These are phyloP conservation scores for Chrysochloris asiatica DNA, from an alignment of 2,113 vertebrate genomes.

Conservation along the genomic window DNA sequence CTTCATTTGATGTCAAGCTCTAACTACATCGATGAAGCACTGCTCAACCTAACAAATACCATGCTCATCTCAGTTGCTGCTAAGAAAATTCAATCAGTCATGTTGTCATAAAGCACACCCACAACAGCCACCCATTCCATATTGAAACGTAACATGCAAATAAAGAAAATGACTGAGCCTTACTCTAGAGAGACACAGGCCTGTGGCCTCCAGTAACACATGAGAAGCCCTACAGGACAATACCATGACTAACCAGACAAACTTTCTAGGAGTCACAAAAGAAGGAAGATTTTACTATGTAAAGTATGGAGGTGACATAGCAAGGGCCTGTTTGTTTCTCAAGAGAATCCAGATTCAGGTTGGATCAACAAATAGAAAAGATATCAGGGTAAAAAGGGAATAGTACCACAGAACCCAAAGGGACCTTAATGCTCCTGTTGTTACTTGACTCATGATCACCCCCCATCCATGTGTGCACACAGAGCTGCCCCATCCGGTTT, in stretches of 20 bases:
- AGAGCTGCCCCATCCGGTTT: neutral
- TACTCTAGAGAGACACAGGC: neutral
- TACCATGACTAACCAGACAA: neutral
- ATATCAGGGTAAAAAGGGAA: neutral
- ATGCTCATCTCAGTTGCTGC: too few relatives aligned
- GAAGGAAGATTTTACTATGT: neutral
- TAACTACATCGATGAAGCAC: neutral
- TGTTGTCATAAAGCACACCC: too few relatives aligned
- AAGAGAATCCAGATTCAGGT: neutral
- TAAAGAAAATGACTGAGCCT: neutral
- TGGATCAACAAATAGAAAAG: neutral
- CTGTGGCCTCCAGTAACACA: neutral
- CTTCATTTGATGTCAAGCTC: slow-evolving; percentile 68
- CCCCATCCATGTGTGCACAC: neutral
- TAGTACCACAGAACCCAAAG: neutral
- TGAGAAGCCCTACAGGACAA: accelerated
- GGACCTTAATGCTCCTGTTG: neutral
- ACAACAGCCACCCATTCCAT: neutral
- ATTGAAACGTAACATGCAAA: neutral
- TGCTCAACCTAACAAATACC: neutral
- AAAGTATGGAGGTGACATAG: neutral
- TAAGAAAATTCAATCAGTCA: neutral
- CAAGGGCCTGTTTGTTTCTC: neutral
- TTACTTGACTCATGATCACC: neutral
- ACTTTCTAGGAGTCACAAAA: neutral